These are phyloP conservation scores for Oncopodura yosiiana DNA, from an alignment of 1,140 invertebrate genomes.

Conservation along the genomic window DNA sequence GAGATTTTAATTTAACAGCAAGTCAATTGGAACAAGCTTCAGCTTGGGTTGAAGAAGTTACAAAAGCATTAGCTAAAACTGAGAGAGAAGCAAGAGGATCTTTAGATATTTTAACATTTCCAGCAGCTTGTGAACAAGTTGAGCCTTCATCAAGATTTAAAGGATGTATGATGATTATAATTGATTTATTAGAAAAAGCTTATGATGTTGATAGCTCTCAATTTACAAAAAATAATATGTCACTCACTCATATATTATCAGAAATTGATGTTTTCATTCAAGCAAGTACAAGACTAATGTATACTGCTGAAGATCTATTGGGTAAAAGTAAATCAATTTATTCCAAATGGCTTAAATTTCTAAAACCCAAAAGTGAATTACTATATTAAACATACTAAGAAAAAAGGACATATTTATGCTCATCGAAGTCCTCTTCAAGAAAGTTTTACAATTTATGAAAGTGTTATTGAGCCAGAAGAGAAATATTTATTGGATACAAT, in stretches of 20 bases:
- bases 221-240: no score
- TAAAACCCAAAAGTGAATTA: slow-evolving; percentile 4
- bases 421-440: slow-evolving; percentile 6
- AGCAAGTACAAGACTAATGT: no score
- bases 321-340: no score
- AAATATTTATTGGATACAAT: not conserved
- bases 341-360: not conserved
- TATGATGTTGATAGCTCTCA: no score
- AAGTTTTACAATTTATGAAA: slow-evolving; percentile 12
- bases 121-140: not conserved
- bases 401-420: slow-evolving; percentile 1
- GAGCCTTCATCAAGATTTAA: not conserved
- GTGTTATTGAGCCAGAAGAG: not conserved
- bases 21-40: no score
- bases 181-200: not conserved
- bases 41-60: no score
- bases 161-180: not conserved
- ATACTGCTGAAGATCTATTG: no score
- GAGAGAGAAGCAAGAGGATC: slow-evolving; percentile 3
- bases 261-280: no score
- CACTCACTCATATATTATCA: no score
- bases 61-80: not conserved
- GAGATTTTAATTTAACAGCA: no score
- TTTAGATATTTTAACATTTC: slow-evolving; percentile 11
- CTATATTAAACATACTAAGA: not conserved